Evolutionary conservation across 2,888 invertebrate genomes (phyloP), one percentile per base, ranked within the genome.

Genomic region (Lasioglossum zephyrum): DNA sequence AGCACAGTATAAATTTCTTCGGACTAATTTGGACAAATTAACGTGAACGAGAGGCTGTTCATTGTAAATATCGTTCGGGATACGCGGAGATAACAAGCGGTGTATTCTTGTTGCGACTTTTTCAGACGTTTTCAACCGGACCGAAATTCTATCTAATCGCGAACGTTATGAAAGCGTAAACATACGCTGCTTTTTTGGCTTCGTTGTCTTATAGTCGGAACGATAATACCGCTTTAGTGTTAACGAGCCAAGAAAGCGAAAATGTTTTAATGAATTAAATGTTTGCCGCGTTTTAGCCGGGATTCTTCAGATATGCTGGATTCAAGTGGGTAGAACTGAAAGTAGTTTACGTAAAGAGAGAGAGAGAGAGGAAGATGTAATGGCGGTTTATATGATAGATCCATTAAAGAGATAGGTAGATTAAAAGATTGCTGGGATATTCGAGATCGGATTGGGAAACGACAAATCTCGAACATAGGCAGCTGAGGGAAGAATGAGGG

Each of bases 131-230:
- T 31, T 2, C 60, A 5, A 16, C 26, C 60, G 60, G 26, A 16
- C 60, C 60, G 60, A 63, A 63, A 31, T 31, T 63, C 60, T 63
- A 63, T 63, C 60, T 63, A 63, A 63, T 63, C 60, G 60, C 16
- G 26, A 63, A 63, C 60, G 60, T 63, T 63, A 63, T 63, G 60
- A 63, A 63, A 63, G 69, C 69, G 69, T 69, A 69, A 69, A 69
- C 36, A 69, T 69, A 39, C 69, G 69, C 4, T 22, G 36, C 3
- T 9, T 22, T 31, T 66, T 69, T 69, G 9, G 69, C 31, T 69
- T 26, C 11, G 60, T 26, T 26, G 26, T 31, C 26, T 63, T 63
- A 63, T 16, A 8, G 9, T 22, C 26, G 26, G 6, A 63, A 63
- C 60, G 60, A 63, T 63, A 63, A 26, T 26, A 16, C 13, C 60